Evolutionary conservation across 2,888 invertebrate species (phyloP), one percentile per base, ranked within the genome.

Genomic region (Tenthredo scrophulariae): DNA sequence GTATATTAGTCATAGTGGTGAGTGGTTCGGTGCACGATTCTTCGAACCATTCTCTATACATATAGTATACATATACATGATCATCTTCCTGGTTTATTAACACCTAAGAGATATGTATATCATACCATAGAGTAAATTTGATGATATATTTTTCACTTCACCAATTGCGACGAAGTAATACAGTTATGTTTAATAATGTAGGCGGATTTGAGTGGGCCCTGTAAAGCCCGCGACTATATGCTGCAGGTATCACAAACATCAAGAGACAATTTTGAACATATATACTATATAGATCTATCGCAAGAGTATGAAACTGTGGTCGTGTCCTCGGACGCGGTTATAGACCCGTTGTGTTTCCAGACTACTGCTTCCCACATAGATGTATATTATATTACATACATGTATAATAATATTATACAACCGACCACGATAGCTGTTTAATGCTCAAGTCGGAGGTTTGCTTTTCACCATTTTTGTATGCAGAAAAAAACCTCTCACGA

Each of bases 311-410:
- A 62, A 62, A 62, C 40, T 13, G 6, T n/a, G n/a, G n/a, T 40
- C 58, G 62, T 80, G 80, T 80, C 80, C 80, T 26, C 50, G 80
- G 62, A 62, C 80, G 62, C 80, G 80, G 80, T 80, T 80, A 80
- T 80, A 80, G 80, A 80, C 80, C 80, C 62, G 80, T 26, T 77
- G n/a, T 54, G 29, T 50, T 40, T 22, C 18, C 75, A 46, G 75
- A 75, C 75, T 18, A 26, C 33, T 33, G 33, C 67, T 67, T 29
- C 67, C 67, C 67, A 67, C 67, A 7, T 67, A 54, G 54, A 54
- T 54, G n/a, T n/a, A n/a, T 7, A 54, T 29, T 50, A 18, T 9
- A 43, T 50, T 37, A 37, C 37, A 37, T 37, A 37, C 37, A 29
- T 33, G 33, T 13, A 40, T 37, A 80, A 62, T 22, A 9, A 37